A percentile compares a stretch with the other conserved stretches of the same genome.
These are phyloP conservation scores for Actinemys pallida DNA, from an alignment of 2,113 vertebrate species.

Conservation along the genomic window DNA sequence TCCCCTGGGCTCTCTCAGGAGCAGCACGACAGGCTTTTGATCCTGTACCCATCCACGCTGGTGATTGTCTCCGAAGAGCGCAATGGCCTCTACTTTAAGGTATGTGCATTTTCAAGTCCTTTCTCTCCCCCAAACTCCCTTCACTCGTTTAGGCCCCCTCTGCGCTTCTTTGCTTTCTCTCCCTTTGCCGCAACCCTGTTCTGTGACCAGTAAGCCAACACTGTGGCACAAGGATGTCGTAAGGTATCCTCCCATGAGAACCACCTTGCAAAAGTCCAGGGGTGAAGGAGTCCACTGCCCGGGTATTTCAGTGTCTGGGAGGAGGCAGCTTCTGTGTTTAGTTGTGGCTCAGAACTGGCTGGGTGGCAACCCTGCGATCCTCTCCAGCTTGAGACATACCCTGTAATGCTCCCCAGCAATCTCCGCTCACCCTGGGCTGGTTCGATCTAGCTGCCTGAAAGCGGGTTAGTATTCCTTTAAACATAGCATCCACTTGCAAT, in stretches of 20 bases:
- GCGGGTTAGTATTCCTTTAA: neutral
- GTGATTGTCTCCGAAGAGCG: constrained; percentile 92
- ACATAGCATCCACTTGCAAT: neutral
- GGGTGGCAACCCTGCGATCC: neutral
- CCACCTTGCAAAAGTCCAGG: neutral
- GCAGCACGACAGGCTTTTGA: constrained; percentile 88
- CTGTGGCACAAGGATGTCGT: neutral
- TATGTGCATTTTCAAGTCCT: constrained; percentile 34
- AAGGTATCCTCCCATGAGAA: constrained; percentile 44
- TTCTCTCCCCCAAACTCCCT: neutral
- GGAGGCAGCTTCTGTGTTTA: neutral
- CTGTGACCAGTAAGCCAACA: constrained; percentile 28
- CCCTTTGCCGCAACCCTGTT: neutral
- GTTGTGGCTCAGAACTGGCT: neutral
- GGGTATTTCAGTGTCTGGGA: neutral
- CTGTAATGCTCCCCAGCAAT: neutral
- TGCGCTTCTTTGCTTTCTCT: neutral
- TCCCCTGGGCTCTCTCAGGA: constrained; percentile 78
- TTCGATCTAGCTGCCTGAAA: neutral
- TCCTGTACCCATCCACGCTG: constrained; percentile 90
- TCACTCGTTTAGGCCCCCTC: too few species aligned
- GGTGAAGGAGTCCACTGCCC: constrained; percentile 8
- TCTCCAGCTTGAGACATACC: neutral
- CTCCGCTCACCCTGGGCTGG: accelerated
- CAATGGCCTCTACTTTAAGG: constrained; percentile 90